phyloP scores from a whole-genome alignment of 2,888 invertebrate genomes.

The Gordius sp. region DNA sequence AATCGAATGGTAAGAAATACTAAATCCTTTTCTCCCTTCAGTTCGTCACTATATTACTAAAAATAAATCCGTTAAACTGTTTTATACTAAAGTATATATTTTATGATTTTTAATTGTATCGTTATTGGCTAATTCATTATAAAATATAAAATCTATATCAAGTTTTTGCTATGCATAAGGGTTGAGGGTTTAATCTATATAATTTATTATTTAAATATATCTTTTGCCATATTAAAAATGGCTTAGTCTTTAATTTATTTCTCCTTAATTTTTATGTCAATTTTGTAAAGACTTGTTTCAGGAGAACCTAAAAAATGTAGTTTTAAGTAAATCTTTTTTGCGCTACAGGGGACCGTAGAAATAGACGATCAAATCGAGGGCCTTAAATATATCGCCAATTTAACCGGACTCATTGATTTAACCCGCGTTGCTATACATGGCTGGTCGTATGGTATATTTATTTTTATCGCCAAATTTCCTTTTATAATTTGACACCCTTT shows the following conservation, averaged over 20 bases:
- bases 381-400: conserved; percentile 48
- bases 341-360: conserved; percentile 52
- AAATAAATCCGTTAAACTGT: no score
- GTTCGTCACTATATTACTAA: no score
- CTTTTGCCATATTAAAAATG: no score
- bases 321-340: background rate
- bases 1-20: conserved; percentile 51
- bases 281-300: background rate
- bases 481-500: background rate
- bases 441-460: conserved; percentile 66
- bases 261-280: conserved; percentile 17
- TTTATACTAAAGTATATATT: no score
- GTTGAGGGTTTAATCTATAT: no score
- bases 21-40: no score
- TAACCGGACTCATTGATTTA: conserved; percentile 54
- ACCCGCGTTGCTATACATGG: conserved; percentile 75
- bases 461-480: background rate
- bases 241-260: no score
- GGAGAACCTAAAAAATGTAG: background rate
- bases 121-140: no score
- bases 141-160: no score
- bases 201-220: no score
- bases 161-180: no score
- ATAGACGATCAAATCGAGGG: conserved; percentile 81
- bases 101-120: no score